Conservation (phyloP, 2,888 invertebrate species). For the Vesta saturnalis region DNA sequence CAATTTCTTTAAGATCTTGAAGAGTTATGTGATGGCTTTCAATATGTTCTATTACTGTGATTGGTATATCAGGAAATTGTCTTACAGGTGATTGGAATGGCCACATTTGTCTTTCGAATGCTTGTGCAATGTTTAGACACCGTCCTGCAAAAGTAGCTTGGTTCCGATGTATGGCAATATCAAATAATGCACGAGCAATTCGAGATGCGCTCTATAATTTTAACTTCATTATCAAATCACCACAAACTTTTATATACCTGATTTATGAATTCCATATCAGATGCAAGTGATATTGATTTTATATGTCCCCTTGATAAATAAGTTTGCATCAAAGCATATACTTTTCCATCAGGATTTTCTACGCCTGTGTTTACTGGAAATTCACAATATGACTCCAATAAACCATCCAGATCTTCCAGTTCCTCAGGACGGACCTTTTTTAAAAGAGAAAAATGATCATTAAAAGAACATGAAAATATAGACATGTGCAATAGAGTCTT, state of each 20-base stretch:
- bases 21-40: conserved; percentile 81
- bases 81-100: conserved; percentile 84
- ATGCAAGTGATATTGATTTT: conserved; percentile 85
- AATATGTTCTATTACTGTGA: conserved; percentile 82
- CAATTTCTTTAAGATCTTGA: conserved; percentile 86
- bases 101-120: conserved; percentile 94
- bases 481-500: no score
- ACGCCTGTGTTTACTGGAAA: conserved; percentile 82
- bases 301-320: conserved; percentile 85
- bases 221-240: background rate
- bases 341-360: conserved; percentile 94
- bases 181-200: conserved; percentile 92
- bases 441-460: no score
- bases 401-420: conserved; percentile 84
- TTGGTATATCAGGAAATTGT: conserved; percentile 83
- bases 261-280: conserved; percentile 88
- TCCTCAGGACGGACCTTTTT: conserved; percentile 97
- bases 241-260: conserved; percentile 68
- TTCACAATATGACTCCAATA: conserved; percentile 79
- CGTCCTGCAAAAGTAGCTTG: conserved; percentile 90
- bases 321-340: conserved; percentile 92
- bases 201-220: conserved; percentile 83
- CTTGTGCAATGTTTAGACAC: conserved; percentile 88
- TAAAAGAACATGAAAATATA: no score
- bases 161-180: conserved; percentile 89